Conservation (phyloP, 2,797 vertebrate genomes). For the Tenualosa thibaudeaui region DNA sequence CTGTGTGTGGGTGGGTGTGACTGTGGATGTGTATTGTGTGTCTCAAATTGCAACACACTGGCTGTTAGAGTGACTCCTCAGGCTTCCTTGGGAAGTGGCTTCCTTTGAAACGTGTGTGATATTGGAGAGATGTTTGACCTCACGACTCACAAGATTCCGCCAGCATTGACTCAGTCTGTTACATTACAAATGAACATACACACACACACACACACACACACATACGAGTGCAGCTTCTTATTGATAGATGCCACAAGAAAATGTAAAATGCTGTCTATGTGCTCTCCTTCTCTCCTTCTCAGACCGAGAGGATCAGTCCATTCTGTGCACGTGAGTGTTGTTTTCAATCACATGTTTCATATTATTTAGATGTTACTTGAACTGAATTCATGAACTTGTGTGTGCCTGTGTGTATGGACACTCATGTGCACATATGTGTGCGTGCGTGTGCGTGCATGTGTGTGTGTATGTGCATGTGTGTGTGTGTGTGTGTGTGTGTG, state of each 20-base stretch:
- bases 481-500: constrained; percentile 26
- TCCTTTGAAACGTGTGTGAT: not conserved
- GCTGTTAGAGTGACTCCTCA: not conserved
- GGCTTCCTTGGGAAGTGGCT: not conserved
- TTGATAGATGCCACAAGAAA: not conserved
- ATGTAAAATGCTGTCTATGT: not conserved
- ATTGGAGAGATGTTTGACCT: too few relatives aligned
- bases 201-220: not conserved
- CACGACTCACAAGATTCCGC: too few relatives aligned
- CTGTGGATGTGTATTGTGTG: not conserved
- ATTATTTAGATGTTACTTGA: too few relatives aligned
- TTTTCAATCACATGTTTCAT: not conserved
- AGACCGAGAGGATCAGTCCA: constrained; percentile 92
- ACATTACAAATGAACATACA: too few relatives aligned
- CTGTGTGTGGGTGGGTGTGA: not conserved
- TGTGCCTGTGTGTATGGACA: too few relatives aligned
- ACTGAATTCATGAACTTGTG: too few relatives aligned
- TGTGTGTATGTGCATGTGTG: constrained; percentile 51
- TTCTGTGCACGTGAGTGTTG: constrained; percentile 92
- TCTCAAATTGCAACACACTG: not conserved
- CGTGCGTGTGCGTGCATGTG: not conserved
- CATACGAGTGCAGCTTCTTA: not conserved
- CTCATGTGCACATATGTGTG: too few relatives aligned
- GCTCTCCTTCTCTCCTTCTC: too few relatives aligned
- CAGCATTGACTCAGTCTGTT: too few relatives aligned